Evolutionary conservation across 2,113 vertebrate genomes (phyloP), one percentile per base, ranked within the genome.

Genomic region (Silurus meridionalis): DNA sequence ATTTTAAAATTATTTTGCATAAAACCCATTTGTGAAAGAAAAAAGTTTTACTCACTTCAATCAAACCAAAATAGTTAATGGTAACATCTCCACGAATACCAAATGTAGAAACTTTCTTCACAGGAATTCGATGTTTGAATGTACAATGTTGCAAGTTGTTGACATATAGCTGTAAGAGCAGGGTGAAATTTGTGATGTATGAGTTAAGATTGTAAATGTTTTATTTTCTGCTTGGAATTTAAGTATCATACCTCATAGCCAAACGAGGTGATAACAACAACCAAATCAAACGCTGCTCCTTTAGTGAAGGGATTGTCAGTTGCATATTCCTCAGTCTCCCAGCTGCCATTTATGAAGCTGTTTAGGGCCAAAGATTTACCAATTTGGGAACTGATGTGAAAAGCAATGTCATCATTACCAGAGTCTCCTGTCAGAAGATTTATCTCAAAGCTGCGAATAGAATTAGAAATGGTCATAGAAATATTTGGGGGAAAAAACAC

Each of bases 61-160:
- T 55, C 8, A 80, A 37, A 58, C 53, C 84, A 60, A 63, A 48
- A 17, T 60, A n/a, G 28, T 58, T 66, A 0, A 80, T 58, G 2
- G 53, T 14, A 14, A 85, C 37, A 85, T 85, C 63, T 61, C 85
- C 85, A 57, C 6, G 5, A 25, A 86, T 52, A 3, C 25, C 5
- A 14, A 86, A 14, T n/a, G 14, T 17, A 28, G 78, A 61, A 46
- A 81, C 78, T 37, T 81, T 86, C 46, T 86, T 79, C 66, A 81
- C 25, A 5, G 85, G 78, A 48, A 86, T 58, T 9, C 78, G 37
- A 37, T 86, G 85, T 46, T 86, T 74, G 55, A 81, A 81, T 8
- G 48, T 48, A 79, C 79, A 86, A 63, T 63, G 53, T 15, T 63
- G n/a, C 52, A 52, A 11, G 8, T 55, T 67, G 55, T 86, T 86